Base-by-base conservation (phyloP, 2,797 vertebrate genomes). In the Eleutherodactylus coqui region DNA sequence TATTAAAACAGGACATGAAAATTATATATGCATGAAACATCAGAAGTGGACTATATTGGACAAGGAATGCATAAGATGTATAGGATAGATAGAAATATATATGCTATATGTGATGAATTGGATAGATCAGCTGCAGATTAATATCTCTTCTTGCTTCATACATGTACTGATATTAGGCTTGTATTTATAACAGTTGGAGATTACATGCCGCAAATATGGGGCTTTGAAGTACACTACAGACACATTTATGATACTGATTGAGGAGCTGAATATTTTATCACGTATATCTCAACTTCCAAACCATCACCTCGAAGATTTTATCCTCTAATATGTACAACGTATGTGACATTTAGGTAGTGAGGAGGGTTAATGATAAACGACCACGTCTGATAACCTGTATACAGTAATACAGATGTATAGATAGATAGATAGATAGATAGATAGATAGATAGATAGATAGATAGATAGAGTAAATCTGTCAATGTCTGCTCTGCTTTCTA, bases 201-300 rank as follows among this genome's bases (percentile, higher is more conserved):
- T 24, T 36, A 43, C 34, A 60, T 27, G 38, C 24, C 32, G 41
- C 47, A 82, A 72, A 29, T 70, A 53, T 38, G 24, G 17, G 64
- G 36, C 45, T 81, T 81, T 82, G 45, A 82, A 27, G 79, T 72
- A 29, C 11, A 82, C 80, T 82, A 82, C 80, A 73, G 32, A 49
- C n/a, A 51, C 32, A 82, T 82, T 69, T 36, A 70, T 82, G 45
- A 70, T 24, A 32, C 24, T 70, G 79, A 67, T 32, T 21, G 69
- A 72, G 9, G 19, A 67, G 43, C 29, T 36, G 79, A 67, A 45
- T 69, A 47, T 51, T 36, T 24, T 64, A 24, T 67, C 62, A 80
- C 19, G 34, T 53, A n/a, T 53, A 51, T 51, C 41, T 69, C 43
- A 41, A 19, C 36, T 14, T 27, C 10, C 8, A 51, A 36, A 29